Percentiles rank a stretch among this genome's conserved stretches.
Evolutionary conservation across 2,113 vertebrate genomes (phyloP).

Genomic region (Coracopsis vasa): DNA sequence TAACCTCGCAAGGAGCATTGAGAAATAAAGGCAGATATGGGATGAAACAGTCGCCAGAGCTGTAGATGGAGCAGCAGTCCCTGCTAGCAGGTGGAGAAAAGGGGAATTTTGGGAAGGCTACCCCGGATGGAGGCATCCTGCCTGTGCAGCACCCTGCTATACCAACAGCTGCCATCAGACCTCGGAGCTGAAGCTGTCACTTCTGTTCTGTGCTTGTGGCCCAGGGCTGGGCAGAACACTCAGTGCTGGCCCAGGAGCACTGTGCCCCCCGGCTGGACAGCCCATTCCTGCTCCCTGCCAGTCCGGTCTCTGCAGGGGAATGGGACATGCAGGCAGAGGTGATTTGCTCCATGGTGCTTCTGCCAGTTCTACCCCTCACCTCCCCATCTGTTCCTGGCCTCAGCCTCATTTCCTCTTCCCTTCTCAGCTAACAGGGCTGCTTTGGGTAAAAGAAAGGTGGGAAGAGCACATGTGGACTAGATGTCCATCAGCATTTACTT

Average conservation of each 20-base stretch:
- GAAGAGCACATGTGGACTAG: not conserved
- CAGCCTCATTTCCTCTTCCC: not conserved
- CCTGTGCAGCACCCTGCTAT: not conserved
- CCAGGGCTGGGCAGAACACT: not conserved
- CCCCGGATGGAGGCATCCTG: not conserved
- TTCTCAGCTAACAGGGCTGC: not conserved
- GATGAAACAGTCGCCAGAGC: not conserved
- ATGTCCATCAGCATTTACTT: not conserved
- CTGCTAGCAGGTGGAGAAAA: not conserved
- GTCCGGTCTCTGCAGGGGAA: not conserved
- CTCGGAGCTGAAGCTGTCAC: not conserved
- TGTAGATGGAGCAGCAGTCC: not conserved
- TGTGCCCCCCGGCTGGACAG: fast-evolving
- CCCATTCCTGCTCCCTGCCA: not conserved
- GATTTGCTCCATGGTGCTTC: not conserved
- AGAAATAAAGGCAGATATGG: not conserved
- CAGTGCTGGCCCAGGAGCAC: not conserved
- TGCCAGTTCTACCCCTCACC: not conserved
- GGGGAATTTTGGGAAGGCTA: not conserved
- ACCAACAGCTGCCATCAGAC: not conserved
- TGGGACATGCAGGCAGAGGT: not conserved
- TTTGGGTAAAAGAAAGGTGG: too few relatives aligned
- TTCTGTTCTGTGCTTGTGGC: not conserved
- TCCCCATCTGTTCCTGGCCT: not conserved
- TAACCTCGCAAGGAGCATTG: not conserved